A percentile compares a stretch with the other conserved stretches of the same genome.
Conservation (phyloP, 2,113 vertebrate genomes). For the Urocitellus parryii region DNA sequence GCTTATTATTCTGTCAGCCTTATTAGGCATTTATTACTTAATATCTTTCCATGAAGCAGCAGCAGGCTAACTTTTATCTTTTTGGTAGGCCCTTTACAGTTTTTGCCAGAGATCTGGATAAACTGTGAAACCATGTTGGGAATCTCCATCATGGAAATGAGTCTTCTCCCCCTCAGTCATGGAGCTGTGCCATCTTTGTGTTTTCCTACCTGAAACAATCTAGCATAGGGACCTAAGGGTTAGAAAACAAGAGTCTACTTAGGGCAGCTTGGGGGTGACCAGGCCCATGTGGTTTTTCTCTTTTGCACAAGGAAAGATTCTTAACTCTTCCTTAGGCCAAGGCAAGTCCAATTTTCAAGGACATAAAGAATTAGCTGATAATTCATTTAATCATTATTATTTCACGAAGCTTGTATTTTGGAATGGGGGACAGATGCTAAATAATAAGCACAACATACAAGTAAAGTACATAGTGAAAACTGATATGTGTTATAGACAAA, state of each 20-base stretch:
- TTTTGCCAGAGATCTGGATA: background rate
- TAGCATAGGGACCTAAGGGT: background rate
- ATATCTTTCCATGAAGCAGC: background rate
- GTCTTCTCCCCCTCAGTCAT: background rate
- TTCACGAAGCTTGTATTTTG: background rate
- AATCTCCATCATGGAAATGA: background rate
- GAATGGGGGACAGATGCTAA: background rate
- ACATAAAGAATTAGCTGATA: background rate
- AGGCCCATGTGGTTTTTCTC: background rate
- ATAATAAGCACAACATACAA: background rate
- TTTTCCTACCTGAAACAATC: background rate
- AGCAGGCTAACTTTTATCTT: constrained; percentile 3
- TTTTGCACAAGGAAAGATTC: background rate
- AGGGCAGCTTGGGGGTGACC: background rate
- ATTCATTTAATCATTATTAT: background rate
- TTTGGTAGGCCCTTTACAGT: background rate
- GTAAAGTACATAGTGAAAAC: background rate
- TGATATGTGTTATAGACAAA: background rate
- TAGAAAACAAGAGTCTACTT: background rate
- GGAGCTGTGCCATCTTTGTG: background rate
- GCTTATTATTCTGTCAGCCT: background rate
- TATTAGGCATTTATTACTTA: constrained; percentile 14
- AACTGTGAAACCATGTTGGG: background rate
- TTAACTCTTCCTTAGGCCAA: background rate
- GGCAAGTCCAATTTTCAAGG: background rate